Percentiles rank a stretch among this genome's conserved stretches.
phyloP scores from a whole-genome alignment of 2,888 invertebrate species.

The Cheilosia grossa region DNA sequence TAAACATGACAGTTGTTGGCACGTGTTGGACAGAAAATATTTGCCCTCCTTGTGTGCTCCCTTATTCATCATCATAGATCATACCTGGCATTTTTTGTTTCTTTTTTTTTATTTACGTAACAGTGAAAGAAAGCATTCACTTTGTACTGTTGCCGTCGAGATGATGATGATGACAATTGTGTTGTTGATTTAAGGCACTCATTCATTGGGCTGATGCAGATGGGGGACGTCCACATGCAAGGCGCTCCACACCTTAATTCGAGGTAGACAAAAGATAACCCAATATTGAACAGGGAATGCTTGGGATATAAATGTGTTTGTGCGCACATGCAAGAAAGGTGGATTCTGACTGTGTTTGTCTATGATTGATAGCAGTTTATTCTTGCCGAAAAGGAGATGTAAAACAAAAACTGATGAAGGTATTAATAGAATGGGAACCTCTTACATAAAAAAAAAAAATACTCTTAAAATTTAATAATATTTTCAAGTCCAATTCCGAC shows the following conservation, averaged over 20 bases:
- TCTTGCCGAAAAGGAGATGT: too few species aligned
- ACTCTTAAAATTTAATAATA: too few species aligned
- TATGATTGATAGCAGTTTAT: too few species aligned
- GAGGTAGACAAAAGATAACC: too few species aligned
- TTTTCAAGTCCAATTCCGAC: too few species aligned
- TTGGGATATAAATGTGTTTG: too few species aligned
- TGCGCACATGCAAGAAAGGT: too few species aligned
- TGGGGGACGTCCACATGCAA: neutral
- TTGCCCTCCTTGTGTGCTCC: constrained; percentile 13
- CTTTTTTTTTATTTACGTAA: neutral
- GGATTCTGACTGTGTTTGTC: too few species aligned
- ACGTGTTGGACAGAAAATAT: constrained; percentile 34
- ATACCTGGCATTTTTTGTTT: neutral
- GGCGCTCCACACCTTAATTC: neutral
- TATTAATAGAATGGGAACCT: too few species aligned
- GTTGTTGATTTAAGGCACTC: constrained; percentile 1
- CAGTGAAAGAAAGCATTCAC: constrained; percentile 11
- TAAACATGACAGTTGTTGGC: constrained; percentile 36
- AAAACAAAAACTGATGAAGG: too few species aligned
- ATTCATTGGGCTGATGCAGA: neutral
- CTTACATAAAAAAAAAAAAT: too few species aligned
- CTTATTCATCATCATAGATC: too few species aligned
- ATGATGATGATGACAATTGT: constrained; percentile 14
- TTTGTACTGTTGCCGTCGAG: constrained; percentile 5
- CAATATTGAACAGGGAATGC: neutral